Evolutionary conservation across 2,888 invertebrate genomes (phyloP), one percentile per base, ranked within the genome.

Genomic region (Syrista parreyssii): DNA sequence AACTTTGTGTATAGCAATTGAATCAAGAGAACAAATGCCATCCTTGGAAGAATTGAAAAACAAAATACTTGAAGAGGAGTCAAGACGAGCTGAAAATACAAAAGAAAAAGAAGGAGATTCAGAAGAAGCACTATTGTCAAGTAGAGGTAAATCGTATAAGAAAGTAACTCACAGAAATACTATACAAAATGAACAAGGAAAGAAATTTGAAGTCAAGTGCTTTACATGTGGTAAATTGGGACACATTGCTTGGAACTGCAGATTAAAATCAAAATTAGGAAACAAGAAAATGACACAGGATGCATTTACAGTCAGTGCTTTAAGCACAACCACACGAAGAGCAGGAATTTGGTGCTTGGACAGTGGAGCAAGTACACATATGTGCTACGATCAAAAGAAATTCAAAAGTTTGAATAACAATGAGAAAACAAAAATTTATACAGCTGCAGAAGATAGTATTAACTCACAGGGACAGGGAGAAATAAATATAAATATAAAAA

Each of bases 161-260:
- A 23, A 1, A 12, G 30, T 71, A 76, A 6, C 32, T 68, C 12
- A 76, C 0, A 15, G n/a, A 32, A 35, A n/a, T 30, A 34, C 75
- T 31, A 73, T 6, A 0, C 3, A 12, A 1, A 79, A 76, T 31
- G 11, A 40, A 33, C 68, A 75, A n/a, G 55, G 31, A 11, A 1
- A 2, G n/a, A 83, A 75, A 71, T 79, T 80, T 9, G 30, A 68
- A 0, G 78, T 78, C 11, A 83, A 72, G 11, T 83, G 81, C 30
- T 80, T 68, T 30, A 78, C 75, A 9, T 81, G 80, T 79, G 79
- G 12, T 77, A 79, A 79, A 78, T 12, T 32, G 0, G 80, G 78
- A 33, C 78, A 83, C 68, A 74, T 35, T 68, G 75, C 75, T 15
- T 23, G n/a, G 6, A 33, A 80, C 15, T 76, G 76, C 35, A 30